Evolutionary conservation across 2,113 vertebrate genomes (phyloP), one percentile per base, ranked within the genome.

Genomic region (Galbula dea): DNA sequence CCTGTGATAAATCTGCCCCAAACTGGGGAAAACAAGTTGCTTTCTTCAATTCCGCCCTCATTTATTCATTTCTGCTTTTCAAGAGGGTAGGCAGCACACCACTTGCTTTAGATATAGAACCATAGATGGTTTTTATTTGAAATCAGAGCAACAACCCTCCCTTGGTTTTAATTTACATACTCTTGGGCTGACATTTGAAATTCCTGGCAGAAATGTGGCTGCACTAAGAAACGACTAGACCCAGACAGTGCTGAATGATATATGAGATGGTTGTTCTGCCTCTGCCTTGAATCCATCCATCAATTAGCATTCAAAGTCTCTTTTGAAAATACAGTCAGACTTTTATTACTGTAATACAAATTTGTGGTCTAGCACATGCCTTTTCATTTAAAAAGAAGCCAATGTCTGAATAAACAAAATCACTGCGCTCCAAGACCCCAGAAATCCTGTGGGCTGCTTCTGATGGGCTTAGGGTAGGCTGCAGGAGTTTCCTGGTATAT

Each of bases 191-290:
- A 96, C 77, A 94, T 96, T 97, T 89, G 46, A 94, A 91, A 96
- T 96, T 97, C 79, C 83, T 93, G 83, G 96, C 89, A 96, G 94
- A 96, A 95, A 94, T 94, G 57, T 86, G 95, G 71, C 80, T 91
- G 82, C 95, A 68, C 76, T 95, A 79, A 96, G 96, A 97, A 97
- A 89, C 4, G 39, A 34, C 83, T 93, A 96, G 90, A 94, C 86
- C 76, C 88, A 96, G 95, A 94, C 93, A 95, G 96, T 96, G 94
- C 80, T 97, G 96, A 97, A 97, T 97, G 96, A 97, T 96, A 96
- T 91, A 97, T 92, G 93, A 97, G 88, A 95, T 88, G 94, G 84
- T 96, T 97, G 88, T 95, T 96, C 68, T 97, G 96, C 95, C 90
- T 96, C 90, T 95, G 85, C 86, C 93, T 97, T 90, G 88, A 93